Conservation (phyloP, 2,797 vertebrate species). For the Anabas testudineus region DNA sequence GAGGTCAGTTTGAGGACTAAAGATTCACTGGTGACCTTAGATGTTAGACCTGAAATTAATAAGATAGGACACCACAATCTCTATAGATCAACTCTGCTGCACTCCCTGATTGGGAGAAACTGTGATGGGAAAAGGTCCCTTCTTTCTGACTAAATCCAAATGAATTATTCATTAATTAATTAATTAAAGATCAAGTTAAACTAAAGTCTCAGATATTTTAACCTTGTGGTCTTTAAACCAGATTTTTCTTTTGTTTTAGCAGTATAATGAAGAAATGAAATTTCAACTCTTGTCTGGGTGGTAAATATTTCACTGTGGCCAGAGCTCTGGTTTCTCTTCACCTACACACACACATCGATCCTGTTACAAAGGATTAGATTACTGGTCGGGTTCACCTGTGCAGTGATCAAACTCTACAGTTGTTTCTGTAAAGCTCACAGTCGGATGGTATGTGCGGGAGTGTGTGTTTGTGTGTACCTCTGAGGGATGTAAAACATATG, state of each 20-base stretch:
- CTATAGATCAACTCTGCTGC: too few species aligned
- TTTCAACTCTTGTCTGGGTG: conserved; percentile 10
- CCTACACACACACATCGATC: conserved; percentile 25
- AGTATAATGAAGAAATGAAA: background rate
- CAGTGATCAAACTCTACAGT: conserved; percentile 16
- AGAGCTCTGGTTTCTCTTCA: conserved; percentile 70
- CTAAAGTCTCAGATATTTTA: background rate
- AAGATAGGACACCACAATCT: too few species aligned
- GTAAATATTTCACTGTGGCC: conserved; percentile 79
- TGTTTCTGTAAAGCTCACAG: conserved; percentile 4
- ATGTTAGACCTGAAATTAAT: too few species aligned
- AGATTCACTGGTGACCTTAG: background rate
- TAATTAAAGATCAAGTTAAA: background rate
- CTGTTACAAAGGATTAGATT: conserved; percentile 64
- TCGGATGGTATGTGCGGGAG: conserved; percentile 5
- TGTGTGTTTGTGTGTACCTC: conserved; percentile 80
- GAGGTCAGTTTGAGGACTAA: background rate
- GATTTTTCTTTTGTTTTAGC: background rate
- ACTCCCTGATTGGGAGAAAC: too few species aligned
- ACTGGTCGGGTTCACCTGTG: conserved; percentile 20
- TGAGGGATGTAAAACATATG: conserved; percentile 98
- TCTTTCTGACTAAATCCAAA: background rate
- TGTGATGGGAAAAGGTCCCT: background rate
- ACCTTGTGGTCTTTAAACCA: background rate
- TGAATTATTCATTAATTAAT: background rate